These are phyloP conservation scores for Agapornis roseicollis DNA, from an alignment of 2,113 vertebrate species.

Conservation along the genomic window DNA sequence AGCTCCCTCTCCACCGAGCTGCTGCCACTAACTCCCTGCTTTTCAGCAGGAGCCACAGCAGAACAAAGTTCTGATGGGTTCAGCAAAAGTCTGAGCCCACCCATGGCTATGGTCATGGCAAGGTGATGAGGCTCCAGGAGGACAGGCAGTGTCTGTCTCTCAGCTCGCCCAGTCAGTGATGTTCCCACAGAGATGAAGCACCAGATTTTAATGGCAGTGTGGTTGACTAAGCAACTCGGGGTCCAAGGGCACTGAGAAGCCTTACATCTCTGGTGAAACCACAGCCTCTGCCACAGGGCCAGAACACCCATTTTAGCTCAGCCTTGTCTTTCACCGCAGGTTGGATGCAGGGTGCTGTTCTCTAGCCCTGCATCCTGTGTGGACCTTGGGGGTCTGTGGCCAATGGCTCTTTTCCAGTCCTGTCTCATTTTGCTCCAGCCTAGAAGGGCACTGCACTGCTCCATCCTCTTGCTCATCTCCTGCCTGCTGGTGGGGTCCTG, in stretches of 20 bases:
- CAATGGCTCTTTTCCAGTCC: background rate
- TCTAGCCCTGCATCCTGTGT: background rate
- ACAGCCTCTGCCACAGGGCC: background rate
- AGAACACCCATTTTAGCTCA: fast-evolving
- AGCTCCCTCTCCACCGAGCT: background rate
- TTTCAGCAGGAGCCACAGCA: background rate
- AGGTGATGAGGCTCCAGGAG: fast-evolving
- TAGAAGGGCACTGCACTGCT: fast-evolving
- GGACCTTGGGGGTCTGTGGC: too few species aligned
- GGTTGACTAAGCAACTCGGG: background rate
- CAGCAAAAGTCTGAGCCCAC: background rate
- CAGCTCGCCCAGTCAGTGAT: background rate
- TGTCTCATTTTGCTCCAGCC: background rate
- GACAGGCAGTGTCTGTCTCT: background rate
- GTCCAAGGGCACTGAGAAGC: background rate
- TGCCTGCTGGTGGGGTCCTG: background rate
- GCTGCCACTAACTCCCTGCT: background rate
- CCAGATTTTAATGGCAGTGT: fast-evolving
- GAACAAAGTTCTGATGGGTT: fast-evolving
- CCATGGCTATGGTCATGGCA: background rate
- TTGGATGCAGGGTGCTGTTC: background rate
- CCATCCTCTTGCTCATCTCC: background rate
- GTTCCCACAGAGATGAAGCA: background rate
- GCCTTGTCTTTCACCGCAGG: background rate
- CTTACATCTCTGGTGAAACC: background rate